A percentile compares a stretch with the other conserved stretches of the same genome.
Evolutionary conservation across 2,888 invertebrate species (phyloP).

Genomic region (Cremastobaeus sp.): DNA sequence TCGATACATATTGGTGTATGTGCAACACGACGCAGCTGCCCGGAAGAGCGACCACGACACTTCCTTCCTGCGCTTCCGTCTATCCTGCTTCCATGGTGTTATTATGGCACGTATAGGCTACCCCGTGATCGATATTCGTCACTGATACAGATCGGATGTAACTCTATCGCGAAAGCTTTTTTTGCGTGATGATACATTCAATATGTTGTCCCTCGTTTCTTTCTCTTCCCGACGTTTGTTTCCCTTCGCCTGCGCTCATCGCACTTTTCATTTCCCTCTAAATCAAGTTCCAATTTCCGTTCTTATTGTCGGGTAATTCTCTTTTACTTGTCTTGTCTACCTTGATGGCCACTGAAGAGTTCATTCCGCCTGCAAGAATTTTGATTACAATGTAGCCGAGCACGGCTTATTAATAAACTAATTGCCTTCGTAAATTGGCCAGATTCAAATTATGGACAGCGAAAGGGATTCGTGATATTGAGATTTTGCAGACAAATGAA

Average conservation of each 20-base stretch:
- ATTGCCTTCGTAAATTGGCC: conserved; percentile 37
- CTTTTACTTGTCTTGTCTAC: conserved; percentile 21
- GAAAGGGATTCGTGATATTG: conserved; percentile 24
- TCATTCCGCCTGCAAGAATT: conserved; percentile 49
- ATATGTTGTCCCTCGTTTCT: too few relatives aligned
- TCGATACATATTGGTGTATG: conserved; percentile 66
- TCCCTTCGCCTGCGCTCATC: not conserved
- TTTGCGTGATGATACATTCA: conserved; percentile 51
- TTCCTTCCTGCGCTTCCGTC: conserved; percentile 75
- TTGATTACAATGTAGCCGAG: conserved; percentile 35
- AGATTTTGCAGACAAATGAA: conserved; percentile 18
- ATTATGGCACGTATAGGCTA: conserved; percentile 54
- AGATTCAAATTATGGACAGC: conserved; percentile 23
- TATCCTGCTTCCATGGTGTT: conserved; percentile 62
- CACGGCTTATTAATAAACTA: conserved; percentile 49
- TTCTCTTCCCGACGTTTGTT: not conserved
- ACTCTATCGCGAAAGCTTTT: conserved; percentile 48
- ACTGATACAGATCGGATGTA: conserved; percentile 66
- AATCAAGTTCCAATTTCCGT: conserved; percentile 27
- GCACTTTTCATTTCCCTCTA: not conserved
- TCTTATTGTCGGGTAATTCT: conserved; percentile 30
- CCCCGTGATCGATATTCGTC: conserved; percentile 64
- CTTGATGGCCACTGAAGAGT: conserved; percentile 26
- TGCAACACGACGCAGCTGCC: conserved; percentile 71
- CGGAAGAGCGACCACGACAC: conserved; percentile 77